Evolutionary conservation across 35 echinoderm and acorn worm genomes (phyloP), one percentile per base, ranked within the genome.

Genomic region (Patiria miniata): DNA sequence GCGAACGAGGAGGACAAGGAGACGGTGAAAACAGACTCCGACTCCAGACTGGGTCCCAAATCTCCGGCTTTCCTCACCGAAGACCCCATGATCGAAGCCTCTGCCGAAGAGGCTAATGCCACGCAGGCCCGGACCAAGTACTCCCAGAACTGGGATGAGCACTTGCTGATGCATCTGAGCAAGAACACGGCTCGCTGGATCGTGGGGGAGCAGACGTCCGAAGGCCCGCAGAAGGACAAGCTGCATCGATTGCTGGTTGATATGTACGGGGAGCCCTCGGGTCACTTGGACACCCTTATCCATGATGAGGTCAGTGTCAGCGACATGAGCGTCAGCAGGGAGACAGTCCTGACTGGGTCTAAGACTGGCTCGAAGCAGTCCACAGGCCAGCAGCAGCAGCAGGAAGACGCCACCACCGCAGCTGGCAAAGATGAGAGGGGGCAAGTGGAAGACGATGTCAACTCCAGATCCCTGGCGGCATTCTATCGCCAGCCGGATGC

Each of bases 171-270:
- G 68, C 77, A 92, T 55, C 56, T 97, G 29, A 97, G 95, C 36
- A 97, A 97, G 57, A 97, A 89, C 19, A 97, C 95, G 7, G 95
- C 95, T 21, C 56, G 95, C n/a, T 97, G 95, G 95, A 97, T 97
- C 30, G 91, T 93, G 7, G 82, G 68, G 32, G 95, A 97, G 51
- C 84, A 90, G 39, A 90, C 87, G 0, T 40, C 36, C 7, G 89
- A 95, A 17, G 95, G 95, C 0, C 87, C 83, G 7, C 95, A 89
- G 53, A 93, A 88, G 76, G 95, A 93, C 37, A 93, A 80, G 51
- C 80, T 97, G 15, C 83, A 93, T n/a, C 85, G 84, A 33, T 52
- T 97, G 39, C 78, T 97, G 39, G 83, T 78, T 8, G 95, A 91
- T n/a, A 17, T 90, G 42, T 86, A 97, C 54, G 95, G 95, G 37